Conservation (phyloP, 2,797 vertebrate genomes). For the Sebastes diaconus region DNA sequence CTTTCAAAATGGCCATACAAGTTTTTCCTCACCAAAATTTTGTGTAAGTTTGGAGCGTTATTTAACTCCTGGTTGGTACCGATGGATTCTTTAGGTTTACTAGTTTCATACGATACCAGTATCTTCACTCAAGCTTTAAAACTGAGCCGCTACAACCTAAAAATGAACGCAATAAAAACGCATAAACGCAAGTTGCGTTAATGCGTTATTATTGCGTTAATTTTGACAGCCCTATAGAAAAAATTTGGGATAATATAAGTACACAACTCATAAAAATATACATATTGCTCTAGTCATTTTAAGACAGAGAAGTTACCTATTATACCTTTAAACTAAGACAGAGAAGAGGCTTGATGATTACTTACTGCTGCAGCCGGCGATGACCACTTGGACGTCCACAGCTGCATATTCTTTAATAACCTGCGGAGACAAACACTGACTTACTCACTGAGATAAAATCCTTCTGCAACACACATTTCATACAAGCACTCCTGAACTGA, state of each 20-base stretch:
- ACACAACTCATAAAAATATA: neutral
- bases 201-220: too few relatives aligned
- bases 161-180: too few relatives aligned
- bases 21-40: too few relatives aligned
- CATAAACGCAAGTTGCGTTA: too few relatives aligned
- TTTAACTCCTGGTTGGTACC: rapidly evolving
- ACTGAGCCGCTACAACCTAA: rapidly evolving
- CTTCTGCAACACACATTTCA: too few relatives aligned
- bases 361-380: slow-evolving; percentile 92
- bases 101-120: too few relatives aligned
- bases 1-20: too few relatives aligned
- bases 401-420: slow-evolving; percentile 90
- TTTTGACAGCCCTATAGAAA: rapidly evolving
- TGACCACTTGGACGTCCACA: slow-evolving; percentile 83
- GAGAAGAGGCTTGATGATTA: slow-evolving; percentile 20
- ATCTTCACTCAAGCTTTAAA: too few relatives aligned
- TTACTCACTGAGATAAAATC: neutral
- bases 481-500: neutral
- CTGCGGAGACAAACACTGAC: slow-evolving; percentile 71
- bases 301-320: neutral
- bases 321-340: neutral
- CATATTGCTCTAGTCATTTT: too few relatives aligned
- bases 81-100: rapidly evolving
- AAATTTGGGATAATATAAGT: too few relatives aligned
- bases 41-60: rapidly evolving